Base-by-base conservation (phyloP, 2,888 invertebrate species). In the Halictus ligatus region DNA sequence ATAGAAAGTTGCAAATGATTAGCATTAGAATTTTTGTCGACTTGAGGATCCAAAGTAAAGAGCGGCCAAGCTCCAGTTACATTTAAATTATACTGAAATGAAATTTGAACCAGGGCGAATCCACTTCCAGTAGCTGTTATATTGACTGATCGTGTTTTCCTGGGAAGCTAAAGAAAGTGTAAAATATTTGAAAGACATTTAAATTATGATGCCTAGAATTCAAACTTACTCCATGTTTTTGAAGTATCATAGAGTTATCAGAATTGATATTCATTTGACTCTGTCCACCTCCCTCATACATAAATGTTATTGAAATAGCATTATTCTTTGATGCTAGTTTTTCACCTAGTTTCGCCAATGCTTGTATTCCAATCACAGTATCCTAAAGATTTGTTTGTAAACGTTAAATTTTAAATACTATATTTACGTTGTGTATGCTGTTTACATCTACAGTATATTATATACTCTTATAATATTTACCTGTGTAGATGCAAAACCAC, bases 51-150 rank as follows among this genome's bases (percentile, higher is more conserved):
- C 2, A 99, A 96, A 74, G 97, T 97, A 95, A 98, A 99, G 88
- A 98, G 96, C 5, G 99, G 98, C 97, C 98, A 98, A 58, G 98
- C 97, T 46, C 98, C 98, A 21, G 98, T 98, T 6, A 98, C 98
- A 93, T 98, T 98, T 84, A 98, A 96, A 95, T 98, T 97, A 93
- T 98, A 98, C 73, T 96, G 96, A 90, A 98, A 98, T 0, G 97
- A 96, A 35, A 99, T 96, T 92, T 98, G 97, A 72, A 98, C 96
- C 83, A 98, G 95, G 0, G 97, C 97, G 78, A 98, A 96, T 15
- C 99, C 99, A 74, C 96, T 96, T 21, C 99, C 99, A 90, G 96
- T 97, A 0, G 98, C 98, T 75, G 97, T 97, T 35, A 98, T 96
- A 84, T 97, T 97, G 0, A 98, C 96, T 85, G 96, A 95, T 15